These are phyloP conservation scores for Lophura nycthemera DNA, from an alignment of 2,113 vertebrate genomes.

Conservation along the genomic window DNA sequence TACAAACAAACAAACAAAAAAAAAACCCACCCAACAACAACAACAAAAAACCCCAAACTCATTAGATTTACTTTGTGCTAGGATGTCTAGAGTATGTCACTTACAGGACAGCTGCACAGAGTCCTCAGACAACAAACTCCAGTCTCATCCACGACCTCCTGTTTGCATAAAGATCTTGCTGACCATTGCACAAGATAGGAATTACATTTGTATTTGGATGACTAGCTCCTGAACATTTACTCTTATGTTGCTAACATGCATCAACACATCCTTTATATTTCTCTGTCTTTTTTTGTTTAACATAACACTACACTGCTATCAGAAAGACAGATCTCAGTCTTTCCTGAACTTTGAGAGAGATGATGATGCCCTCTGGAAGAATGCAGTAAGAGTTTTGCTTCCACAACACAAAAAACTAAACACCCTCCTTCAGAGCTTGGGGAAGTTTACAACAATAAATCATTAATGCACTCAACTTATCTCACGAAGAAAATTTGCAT, in stretches of 20 bases:
- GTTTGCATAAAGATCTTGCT: background rate
- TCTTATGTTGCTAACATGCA: background rate
- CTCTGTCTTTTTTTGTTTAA: background rate
- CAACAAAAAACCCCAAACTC: background rate
- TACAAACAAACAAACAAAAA: background rate
- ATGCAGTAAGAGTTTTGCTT: background rate
- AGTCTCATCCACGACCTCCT: background rate
- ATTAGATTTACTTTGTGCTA: background rate
- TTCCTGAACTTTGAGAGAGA: background rate
- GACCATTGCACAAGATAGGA: background rate
- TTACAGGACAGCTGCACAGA: background rate
- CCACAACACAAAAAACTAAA: background rate
- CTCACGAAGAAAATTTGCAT: background rate
- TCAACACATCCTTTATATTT: background rate
- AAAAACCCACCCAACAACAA: too few species aligned
- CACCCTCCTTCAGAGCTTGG: background rate
- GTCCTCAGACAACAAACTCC: background rate
- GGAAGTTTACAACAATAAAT: background rate
- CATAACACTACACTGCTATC: background rate
- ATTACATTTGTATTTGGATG: background rate
- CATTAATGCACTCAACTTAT: background rate
- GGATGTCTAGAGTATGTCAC: background rate
- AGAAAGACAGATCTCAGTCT: background rate
- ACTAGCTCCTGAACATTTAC: background rate
- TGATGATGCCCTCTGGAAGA: background rate